Evolutionary conservation across 2,113 vertebrate genomes (phyloP), one percentile per base, ranked within the genome.

Genomic region (Numida meleagris): DNA sequence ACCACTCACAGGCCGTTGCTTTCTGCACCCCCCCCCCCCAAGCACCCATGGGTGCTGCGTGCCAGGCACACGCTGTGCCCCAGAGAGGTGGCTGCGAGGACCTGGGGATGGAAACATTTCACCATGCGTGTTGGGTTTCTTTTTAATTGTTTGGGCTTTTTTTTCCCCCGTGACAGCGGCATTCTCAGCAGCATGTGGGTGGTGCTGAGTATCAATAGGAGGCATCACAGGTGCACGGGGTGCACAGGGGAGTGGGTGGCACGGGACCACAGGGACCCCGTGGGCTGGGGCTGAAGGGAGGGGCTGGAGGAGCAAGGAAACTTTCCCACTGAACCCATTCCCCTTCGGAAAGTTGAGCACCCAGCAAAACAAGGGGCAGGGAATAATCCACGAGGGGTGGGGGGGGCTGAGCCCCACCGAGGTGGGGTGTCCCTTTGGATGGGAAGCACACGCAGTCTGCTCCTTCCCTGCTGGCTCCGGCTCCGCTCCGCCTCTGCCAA

Each of bases 181-280:
- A 23, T 90, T 88, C 88, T 76, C 42, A 55, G 63, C 80, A 74
- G 17, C 0, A 0, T 40, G 40, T 89, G 67, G 62, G 73, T 68
- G 79, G 78, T 45, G 70, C 33, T 71, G 88, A 48, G 27, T 29
- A 2, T 81, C 5, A 36, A 43, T 50, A 82, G 72, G 67, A 72
- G 59, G 45, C 3, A 0, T 29, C 2, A 1, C 40, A 87, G 79
- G 63, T 87, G 74, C 86, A 45, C 2, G 2, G 29, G 34, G 86
- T 12, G 15, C 43, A 16, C 1, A 0, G 17, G 51, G 82, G 31
- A 66, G 46, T 2, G 1, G 7, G 65, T 71, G 15, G 3, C 75
- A 4, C 0, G 0, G 67, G 43, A 62, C 80, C 58, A 6, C 8
- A 1, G 10, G 68, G 42, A 76, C 43, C 48, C 1, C 2, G 0